A percentile compares a stretch with the other conserved stretches of the same genome.
Evolutionary conservation across 2,113 vertebrate genomes (phyloP).

Genomic region (Osmerus eperlanus): DNA sequence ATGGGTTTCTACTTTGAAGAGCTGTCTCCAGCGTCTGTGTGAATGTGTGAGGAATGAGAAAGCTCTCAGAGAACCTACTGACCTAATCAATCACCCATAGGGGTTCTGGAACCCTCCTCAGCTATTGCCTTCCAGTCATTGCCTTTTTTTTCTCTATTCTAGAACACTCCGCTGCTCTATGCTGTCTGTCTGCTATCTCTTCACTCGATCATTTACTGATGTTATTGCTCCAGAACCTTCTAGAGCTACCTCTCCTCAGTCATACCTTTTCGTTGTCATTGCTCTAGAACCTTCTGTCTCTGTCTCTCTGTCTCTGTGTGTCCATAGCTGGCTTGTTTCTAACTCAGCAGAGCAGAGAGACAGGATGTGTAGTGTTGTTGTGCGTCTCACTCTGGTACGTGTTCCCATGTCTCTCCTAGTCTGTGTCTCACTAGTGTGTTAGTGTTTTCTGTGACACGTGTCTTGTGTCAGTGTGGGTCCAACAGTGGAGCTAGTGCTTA

Average conservation of each 20-base stretch:
- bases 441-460: background rate
- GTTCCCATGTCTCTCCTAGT: background rate
- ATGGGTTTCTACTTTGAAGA: no score
- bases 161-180: background rate
- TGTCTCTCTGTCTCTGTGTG: background rate
- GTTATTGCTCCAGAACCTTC: background rate
- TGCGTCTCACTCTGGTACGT: background rate
- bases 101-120: no score
- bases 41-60: background rate
- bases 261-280: background rate
- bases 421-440: background rate
- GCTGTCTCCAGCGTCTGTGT: no score
- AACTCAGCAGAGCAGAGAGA: no score
- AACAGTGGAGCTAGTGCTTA: background rate
- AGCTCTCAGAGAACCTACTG: background rate
- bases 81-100: background rate
- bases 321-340: background rate
- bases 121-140: background rate
- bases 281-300: background rate
- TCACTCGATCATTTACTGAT: background rate
- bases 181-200: background rate
- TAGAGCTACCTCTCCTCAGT: background rate
- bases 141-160: background rate
- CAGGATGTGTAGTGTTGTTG: background rate
- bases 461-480: constrained; percentile 4